Evolutionary conservation across 1,140 invertebrate genomes (phyloP), one percentile per base, ranked within the genome.

Genomic region (Eueides isabella): DNA sequence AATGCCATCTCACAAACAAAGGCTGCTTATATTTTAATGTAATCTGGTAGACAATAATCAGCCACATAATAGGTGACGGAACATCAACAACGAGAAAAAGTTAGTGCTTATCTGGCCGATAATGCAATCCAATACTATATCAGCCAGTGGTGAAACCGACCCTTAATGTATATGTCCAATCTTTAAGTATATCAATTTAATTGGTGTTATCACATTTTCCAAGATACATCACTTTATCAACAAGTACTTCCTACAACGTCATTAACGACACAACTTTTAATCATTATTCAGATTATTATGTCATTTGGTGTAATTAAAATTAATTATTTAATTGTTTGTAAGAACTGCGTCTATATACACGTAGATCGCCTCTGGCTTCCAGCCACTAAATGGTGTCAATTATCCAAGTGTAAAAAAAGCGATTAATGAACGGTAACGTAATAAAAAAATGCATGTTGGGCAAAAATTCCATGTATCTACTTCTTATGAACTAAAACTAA

Each of bases 321-420:
- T 55, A 4, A 55, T 55, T 55, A 55, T 55, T 55, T 26, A 55
- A 55, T 55, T 55, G 48, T 26, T 55, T 55, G 23, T 55, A 55
- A 55, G 23, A 26, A 55, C 3, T 55, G 26, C n/a, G 19, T 55
- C 26, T 12, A 55, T 55, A 55, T 23, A n/a, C n/a, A n/a, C n/a
- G n/a, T n/a, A 26, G 2, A 55, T 11, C n/a, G 3, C n/a, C n/a
- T n/a, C n/a, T n/a, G n/a, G n/a, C n/a, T 26, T 19, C 0, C 9
- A 1, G 23, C 11, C 41, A 11, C n/a, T n/a, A n/a, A n/a, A n/a
- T 12, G 6, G 11, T 55, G 26, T 55, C 2, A 55, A 55, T 55
- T 26, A 1, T 3, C 11, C 19, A 23, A 12, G 48, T 44, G 2
- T 9, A 26, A 44, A 19, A 44, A 44, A n/a, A n/a, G n/a, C n/a